phyloP scores from a whole-genome alignment of 2,797 vertebrate genomes.

The Typhlichthys subterraneus region DNA sequence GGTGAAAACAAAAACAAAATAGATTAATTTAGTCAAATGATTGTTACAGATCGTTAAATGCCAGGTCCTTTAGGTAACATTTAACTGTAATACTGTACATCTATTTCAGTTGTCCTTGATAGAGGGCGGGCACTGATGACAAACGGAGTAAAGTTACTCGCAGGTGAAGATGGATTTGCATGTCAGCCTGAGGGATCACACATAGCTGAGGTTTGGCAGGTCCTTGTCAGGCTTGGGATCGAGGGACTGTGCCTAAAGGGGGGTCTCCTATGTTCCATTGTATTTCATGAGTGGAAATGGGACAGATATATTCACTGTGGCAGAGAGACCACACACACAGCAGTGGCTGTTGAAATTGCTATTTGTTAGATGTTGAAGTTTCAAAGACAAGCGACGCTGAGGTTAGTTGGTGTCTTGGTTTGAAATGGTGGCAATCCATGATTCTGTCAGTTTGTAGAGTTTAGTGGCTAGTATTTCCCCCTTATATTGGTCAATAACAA shows the following conservation, averaged over 20 bases:
- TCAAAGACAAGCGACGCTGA: conserved; percentile 40
- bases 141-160: conserved; percentile 55
- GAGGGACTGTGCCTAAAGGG: conserved; percentile 53
- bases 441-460: background rate
- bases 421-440: conserved; percentile 27
- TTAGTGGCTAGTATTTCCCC: background rate
- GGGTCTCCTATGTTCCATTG: conserved; percentile 47
- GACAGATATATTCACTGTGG: conserved; percentile 53
- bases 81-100: conserved; percentile 46
- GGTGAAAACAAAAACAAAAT: background rate
- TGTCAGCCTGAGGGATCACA: conserved; percentile 69
- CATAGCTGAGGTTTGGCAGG: conserved; percentile 64
- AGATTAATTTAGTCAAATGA: background rate
- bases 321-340: conserved; percentile 41
- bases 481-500: background rate
- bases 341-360: conserved; percentile 46
- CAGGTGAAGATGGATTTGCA: conserved; percentile 72
- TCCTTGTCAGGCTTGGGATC: conserved; percentile 69
- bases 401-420: conserved; percentile 21
- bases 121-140: conserved; percentile 62
- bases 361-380: conserved; percentile 41
- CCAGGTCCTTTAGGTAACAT: conserved; percentile 43
- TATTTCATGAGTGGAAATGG: conserved; percentile 45
- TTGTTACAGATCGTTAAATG: conserved; percentile 21
- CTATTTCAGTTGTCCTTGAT: conserved; percentile 72